Evolutionary conservation across 2,888 invertebrate species (phyloP).

Genomic region (Empis stercorea): DNA sequence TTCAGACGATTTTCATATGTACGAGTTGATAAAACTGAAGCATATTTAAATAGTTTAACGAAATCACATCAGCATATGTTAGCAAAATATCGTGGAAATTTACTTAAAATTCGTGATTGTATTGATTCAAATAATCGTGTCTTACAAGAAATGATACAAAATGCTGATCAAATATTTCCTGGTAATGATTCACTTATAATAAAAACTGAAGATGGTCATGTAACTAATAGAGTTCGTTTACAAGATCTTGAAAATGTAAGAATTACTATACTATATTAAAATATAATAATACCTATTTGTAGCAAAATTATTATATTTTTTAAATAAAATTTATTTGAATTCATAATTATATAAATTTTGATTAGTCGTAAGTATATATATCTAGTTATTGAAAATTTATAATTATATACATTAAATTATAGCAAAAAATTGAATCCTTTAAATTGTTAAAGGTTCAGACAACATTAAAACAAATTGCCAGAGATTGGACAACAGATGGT

Average conservation of each 20-base stretch:
- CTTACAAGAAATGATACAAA: slow-evolving; percentile 39
- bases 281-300: neutral
- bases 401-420: neutral
- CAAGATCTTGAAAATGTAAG: slow-evolving; percentile 34
- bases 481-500: slow-evolving; percentile 90
- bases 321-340: too few species aligned
- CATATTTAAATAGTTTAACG: slow-evolving; percentile 60
- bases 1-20: slow-evolving; percentile 61
- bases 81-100: slow-evolving; percentile 59
- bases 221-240: slow-evolving; percentile 24
- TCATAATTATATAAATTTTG: too few species aligned
- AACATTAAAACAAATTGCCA: slow-evolving; percentile 87
- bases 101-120: slow-evolving; percentile 61
- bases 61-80: slow-evolving; percentile 62
- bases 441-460: slow-evolving; percentile 64
- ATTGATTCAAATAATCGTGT: slow-evolving; percentile 49
- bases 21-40: slow-evolving; percentile 63
- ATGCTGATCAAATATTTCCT: slow-evolving; percentile 41
- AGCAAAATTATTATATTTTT: neutral
- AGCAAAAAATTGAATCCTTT: slow-evolving; percentile 26
- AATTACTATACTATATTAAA: slow-evolving; percentile 3
- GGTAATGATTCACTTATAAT: slow-evolving; percentile 36
- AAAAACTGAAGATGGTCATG: slow-evolving; percentile 18
- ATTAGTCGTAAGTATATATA: too few species aligned
- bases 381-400: neutral